These are phyloP conservation scores for Megaceryle torquata DNA, from an alignment of 2,113 vertebrate species.

Conservation along the genomic window DNA sequence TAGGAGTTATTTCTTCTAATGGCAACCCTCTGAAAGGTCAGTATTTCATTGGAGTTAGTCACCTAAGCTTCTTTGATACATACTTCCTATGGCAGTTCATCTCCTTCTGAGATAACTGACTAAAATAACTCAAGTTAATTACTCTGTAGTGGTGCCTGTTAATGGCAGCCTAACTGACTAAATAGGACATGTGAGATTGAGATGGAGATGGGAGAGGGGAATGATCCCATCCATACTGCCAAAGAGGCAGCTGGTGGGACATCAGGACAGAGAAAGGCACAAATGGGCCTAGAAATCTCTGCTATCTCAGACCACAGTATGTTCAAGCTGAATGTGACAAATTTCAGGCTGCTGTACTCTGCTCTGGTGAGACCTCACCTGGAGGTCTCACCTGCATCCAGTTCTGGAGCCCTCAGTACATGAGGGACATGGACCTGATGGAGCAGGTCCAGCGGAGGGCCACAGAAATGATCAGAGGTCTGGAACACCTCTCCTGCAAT, in stretches of 20 bases:
- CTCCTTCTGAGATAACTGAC: neutral
- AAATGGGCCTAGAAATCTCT: neutral
- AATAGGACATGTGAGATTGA: neutral
- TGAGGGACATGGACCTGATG: too few species aligned
- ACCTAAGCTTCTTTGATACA: neutral
- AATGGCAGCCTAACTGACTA: neutral
- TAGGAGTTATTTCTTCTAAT: neutral
- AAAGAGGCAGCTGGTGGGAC: neutral
- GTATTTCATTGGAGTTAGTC: neutral
- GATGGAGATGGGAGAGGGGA: neutral
- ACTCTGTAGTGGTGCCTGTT: neutral
- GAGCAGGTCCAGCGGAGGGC: too few species aligned
- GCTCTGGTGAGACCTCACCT: too few species aligned
- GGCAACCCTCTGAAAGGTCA: neutral
- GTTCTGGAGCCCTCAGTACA: too few species aligned
- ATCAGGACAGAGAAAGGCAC: neutral
- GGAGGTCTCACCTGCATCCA: too few species aligned
- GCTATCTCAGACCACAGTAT: accelerated
- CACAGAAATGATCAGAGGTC: too few species aligned
- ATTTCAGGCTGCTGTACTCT: neutral
- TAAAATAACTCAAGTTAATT: neutral
- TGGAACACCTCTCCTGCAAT: too few species aligned
- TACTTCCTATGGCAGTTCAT: neutral
- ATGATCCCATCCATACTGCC: neutral
- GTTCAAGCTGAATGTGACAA: neutral